Percentiles rank a stretch among this genome's conserved stretches.
Conservation (phyloP, 1,140 invertebrate genomes). For the Lasioglossum albipes region DNA sequence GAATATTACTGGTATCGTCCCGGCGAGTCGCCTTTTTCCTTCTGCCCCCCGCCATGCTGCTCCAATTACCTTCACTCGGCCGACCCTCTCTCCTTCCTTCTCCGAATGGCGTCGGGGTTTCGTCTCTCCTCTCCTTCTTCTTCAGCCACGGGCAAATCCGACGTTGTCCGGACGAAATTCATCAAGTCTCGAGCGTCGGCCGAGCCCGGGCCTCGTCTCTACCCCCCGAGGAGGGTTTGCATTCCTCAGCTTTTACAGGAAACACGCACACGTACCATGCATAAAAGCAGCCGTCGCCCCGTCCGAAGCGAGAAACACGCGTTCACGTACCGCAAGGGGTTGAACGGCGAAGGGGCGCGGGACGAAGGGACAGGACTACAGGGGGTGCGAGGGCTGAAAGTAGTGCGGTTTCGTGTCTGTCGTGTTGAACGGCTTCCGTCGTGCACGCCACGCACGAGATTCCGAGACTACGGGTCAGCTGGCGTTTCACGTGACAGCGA, state of each 20-base stretch:
- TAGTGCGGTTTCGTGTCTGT: constrained; percentile 51
- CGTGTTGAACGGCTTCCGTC: constrained; percentile 55
- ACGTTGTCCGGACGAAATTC: constrained; percentile 54
- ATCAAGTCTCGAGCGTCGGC: constrained; percentile 46
- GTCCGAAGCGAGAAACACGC: constrained; percentile 27
- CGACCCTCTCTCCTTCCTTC: background rate
- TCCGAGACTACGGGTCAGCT: constrained; percentile 43
- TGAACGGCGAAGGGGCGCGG: background rate
- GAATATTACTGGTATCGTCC: constrained; percentile 60
- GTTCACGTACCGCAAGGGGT: background rate
- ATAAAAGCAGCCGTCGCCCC: constrained; percentile 37
- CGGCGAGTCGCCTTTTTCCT: constrained; percentile 53
- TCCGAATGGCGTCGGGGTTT: background rate
- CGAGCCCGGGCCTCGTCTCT: background rate
- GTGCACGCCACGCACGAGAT: constrained; percentile 56
- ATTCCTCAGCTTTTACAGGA: constrained; percentile 58
- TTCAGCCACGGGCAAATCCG: constrained; percentile 42
- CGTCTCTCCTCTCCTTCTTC: background rate
- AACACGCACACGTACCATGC: constrained; percentile 55
- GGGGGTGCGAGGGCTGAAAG: constrained; percentile 18
- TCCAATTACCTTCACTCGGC: constrained; percentile 55
- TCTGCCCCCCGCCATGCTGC: constrained; percentile 14
- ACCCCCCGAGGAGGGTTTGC: constrained; percentile 10
- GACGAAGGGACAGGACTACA: background rate
- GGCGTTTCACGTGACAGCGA: constrained; percentile 47